Percentiles rank a stretch among this genome's conserved stretches.
Evolutionary conservation across 2,113 vertebrate species (phyloP).

Genomic region (Mandrillus leucophaeus): DNA sequence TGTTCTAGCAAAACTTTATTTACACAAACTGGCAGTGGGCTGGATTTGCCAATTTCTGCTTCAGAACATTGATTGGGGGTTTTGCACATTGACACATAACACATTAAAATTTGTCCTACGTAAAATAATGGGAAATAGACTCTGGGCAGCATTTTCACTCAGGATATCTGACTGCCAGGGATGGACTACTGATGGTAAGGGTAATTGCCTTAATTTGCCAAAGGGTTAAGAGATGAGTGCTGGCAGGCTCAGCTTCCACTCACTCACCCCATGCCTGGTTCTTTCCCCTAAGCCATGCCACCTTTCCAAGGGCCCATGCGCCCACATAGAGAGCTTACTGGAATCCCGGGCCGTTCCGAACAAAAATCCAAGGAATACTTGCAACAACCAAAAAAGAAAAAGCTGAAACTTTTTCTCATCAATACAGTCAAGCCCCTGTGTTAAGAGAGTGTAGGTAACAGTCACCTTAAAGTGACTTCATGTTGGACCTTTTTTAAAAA

Average conservation of each 20-base stretch:
- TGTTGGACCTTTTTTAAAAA: neutral
- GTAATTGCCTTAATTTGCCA: neutral
- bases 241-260: neutral
- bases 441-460: neutral
- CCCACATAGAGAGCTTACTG: neutral
- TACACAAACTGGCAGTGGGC: neutral
- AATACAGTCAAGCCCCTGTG: neutral
- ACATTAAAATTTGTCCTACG: neutral
- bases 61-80: neutral
- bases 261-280: rapidly evolving
- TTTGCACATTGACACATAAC: neutral
- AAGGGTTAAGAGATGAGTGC: neutral
- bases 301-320: neutral
- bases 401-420: neutral
- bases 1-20: conserved; percentile 46
- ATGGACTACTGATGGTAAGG: neutral
- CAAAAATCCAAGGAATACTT: neutral
- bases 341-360: neutral
- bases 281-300: neutral
- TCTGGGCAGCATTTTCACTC: neutral
- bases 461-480: neutral
- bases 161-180: neutral
- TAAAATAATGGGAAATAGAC: neutral
- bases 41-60: neutral
- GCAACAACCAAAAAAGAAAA: neutral